Conservation (phyloP, 1,140 invertebrate genomes). For the Lepidurus apus region DNA sequence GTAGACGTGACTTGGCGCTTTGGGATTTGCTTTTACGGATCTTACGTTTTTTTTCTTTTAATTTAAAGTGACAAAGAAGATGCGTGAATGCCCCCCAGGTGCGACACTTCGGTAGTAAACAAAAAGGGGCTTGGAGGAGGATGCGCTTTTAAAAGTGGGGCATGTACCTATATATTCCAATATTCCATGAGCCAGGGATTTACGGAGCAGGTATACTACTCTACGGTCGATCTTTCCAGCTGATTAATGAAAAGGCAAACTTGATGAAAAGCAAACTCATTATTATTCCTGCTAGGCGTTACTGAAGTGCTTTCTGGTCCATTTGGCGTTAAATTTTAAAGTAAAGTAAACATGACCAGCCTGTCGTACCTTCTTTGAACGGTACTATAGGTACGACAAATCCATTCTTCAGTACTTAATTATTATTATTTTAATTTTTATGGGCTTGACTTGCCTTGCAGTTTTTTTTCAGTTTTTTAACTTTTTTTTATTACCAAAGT, state of each 20-base stretch:
- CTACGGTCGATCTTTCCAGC: neutral
- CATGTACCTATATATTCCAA: neutral
- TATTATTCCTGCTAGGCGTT: neutral
- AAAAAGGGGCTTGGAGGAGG: neutral
- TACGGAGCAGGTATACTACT: neutral
- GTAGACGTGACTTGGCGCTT: slow-evolving; percentile 8
- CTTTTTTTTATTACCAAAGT: neutral
- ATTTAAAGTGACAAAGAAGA: slow-evolving; percentile 11
- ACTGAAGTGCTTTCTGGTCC: too few species aligned
- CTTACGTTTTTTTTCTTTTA: neutral
- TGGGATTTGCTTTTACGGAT: neutral
- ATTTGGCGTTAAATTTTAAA: too few species aligned
- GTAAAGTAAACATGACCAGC: too few species aligned
- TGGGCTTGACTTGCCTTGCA: neutral
- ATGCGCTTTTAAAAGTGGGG: neutral
- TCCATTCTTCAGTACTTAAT: neutral
- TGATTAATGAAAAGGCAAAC: neutral
- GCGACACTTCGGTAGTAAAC: neutral
- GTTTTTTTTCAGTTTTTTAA: too few species aligned
- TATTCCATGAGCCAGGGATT: slow-evolving; percentile 8
- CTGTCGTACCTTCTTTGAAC: too few species aligned
- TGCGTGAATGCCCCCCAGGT: neutral
- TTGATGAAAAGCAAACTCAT: neutral
- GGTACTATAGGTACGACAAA: too few species aligned
- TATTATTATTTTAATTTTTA: neutral